Evolutionary conservation across 2,797 vertebrate species (phyloP).

Genomic region (Channallabes apus): DNA sequence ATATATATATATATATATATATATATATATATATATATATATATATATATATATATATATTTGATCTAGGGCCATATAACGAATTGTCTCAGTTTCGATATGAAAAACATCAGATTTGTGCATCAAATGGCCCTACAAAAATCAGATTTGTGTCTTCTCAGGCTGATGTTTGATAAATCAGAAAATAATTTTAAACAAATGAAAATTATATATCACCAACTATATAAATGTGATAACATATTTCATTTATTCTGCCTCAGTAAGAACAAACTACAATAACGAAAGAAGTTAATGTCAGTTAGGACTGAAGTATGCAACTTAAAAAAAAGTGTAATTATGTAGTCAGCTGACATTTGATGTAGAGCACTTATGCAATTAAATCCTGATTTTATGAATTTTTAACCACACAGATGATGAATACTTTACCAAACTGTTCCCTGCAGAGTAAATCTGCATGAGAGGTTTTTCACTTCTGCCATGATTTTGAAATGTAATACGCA

Average conservation of each 20-base stretch:
- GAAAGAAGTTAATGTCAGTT: no score
- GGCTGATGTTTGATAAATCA: neutral
- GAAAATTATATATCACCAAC: neutral
- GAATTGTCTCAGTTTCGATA: no score
- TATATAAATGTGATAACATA: neutral
- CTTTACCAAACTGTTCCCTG: conserved; percentile 42
- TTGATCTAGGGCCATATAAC: no score
- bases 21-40: no score
- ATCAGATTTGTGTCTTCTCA: no score
- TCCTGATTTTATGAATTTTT: conserved; percentile 45
- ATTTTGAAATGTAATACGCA: conserved; percentile 51
- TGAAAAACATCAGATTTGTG: no score
- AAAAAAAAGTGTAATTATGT: conserved; percentile 11
- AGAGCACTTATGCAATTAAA: conserved; percentile 48
- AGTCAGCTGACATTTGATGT: conserved; percentile 46
- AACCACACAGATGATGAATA: conserved; percentile 39
- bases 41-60: no score
- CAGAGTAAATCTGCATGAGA: conserved; percentile 43
- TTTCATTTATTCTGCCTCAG: neutral
- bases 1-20: no score
- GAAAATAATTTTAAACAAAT: neutral
- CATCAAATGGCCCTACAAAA: no score
- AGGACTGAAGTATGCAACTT: neutral
- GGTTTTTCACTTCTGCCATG: conserved; percentile 39
- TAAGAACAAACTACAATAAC: neutral